Conservation (phyloP, 2,113 vertebrate genomes). For the Dicaeum eximium region DNA sequence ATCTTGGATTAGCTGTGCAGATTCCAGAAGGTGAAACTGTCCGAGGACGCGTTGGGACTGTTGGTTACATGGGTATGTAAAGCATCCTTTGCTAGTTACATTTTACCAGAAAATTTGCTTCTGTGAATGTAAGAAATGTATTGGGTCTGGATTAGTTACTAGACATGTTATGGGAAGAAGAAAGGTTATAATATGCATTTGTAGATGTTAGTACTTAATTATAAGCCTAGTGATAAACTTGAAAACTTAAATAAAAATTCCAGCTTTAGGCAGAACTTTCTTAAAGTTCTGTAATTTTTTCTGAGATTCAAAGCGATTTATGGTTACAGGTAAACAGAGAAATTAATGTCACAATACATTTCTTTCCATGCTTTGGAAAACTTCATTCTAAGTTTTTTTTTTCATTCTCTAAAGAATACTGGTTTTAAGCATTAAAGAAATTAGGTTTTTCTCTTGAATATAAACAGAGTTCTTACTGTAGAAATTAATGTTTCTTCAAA, state of each 20-base stretch:
- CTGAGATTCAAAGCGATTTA: background rate
- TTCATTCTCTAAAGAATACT: background rate
- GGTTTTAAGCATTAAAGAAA: background rate
- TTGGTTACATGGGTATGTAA: constrained; percentile 90
- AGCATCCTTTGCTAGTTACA: background rate
- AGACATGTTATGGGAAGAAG: background rate
- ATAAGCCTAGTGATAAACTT: background rate
- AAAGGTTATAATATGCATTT: background rate
- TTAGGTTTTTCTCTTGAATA: background rate
- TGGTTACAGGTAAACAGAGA: background rate
- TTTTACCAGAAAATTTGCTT: background rate
- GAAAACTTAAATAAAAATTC: background rate
- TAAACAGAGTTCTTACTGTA: background rate
- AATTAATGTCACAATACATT: background rate
- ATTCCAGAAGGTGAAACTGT: constrained; percentile 85
- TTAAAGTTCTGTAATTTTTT: too few species aligned
- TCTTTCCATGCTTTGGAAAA: background rate
- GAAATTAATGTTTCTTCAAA: background rate
- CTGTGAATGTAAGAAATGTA: background rate
- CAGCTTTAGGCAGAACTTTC: background rate
- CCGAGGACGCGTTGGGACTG: constrained; percentile 86
- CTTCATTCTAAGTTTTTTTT: background rate
- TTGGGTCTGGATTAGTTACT: background rate
- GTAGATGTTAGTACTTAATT: background rate
- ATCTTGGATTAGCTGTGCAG: constrained; percentile 88